Evolutionary conservation across 2,888 invertebrate species (phyloP).

Genomic region (Corbicula japonica): DNA sequence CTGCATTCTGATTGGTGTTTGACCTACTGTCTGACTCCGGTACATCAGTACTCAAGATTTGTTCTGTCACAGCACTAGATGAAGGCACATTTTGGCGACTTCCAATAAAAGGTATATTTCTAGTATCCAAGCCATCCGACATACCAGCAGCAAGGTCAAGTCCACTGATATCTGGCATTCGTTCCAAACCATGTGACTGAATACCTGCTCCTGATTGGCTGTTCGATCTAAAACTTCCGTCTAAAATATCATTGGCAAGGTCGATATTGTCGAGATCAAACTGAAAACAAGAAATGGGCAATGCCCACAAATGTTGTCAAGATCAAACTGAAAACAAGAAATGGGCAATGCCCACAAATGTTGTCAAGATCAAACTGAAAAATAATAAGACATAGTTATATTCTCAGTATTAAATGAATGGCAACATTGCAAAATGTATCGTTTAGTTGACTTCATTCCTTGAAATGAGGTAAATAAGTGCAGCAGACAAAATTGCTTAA

Average conservation of each 20-base stretch:
- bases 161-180: slow-evolving; percentile 61
- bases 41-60: not conserved
- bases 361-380: too few relatives aligned
- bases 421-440: too few relatives aligned
- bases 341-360: too few relatives aligned
- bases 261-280: slow-evolving; percentile 61
- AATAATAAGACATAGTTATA: too few relatives aligned
- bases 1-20: slow-evolving; percentile 17
- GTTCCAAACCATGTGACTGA: slow-evolving; percentile 45
- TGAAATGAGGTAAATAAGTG: too few relatives aligned
- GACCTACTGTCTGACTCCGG: not conserved
- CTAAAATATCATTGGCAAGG: slow-evolving; percentile 71
- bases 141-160: slow-evolving; percentile 58
- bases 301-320: too few relatives aligned
- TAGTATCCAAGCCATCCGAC: slow-evolving; percentile 11
- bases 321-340: too few relatives aligned
- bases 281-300: too few relatives aligned
- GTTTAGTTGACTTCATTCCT: too few relatives aligned
- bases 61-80: too few relatives aligned
- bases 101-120: slow-evolving; percentile 32
- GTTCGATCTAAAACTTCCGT: slow-evolving; percentile 70
- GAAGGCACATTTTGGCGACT: slow-evolving; percentile 11
- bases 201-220: slow-evolving; percentile 51
- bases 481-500: too few relatives aligned
- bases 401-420: too few relatives aligned